Base-by-base conservation (phyloP, 2,888 invertebrate species). In the Alloplasta piceator region DNA sequence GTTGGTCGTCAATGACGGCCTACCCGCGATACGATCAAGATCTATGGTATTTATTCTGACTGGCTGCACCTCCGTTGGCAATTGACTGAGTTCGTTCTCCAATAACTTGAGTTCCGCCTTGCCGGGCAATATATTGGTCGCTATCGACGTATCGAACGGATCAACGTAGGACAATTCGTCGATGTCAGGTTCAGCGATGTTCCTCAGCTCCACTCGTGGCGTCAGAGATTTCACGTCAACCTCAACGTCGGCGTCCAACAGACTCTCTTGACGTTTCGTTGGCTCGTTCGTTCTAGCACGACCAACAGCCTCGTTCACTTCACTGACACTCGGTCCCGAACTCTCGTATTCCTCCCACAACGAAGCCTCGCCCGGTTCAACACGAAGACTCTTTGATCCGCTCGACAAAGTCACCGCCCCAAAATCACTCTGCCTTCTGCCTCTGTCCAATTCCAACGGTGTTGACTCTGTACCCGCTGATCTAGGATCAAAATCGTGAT, bases 131-230 rank as follows among this genome's bases (percentile, higher is more conserved):
- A 97, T 95, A 88, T 96, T 95, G 76, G 93, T 94, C 0, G 97
- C 97, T 86, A 96, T 96, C 0, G 97, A 96, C 0, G 98, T 98
- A 89, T 98, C 98, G 90, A 98, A 98, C 0, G 98, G 98, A 93
- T 97, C 97, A 6, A 93, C 91, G 85, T 95, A 93, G 3, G 91
- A 90, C 36, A 93, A 93, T 77, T 93, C 93, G 66, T 92, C 88
- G 43, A 91, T 89, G 38, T 92, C 89, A 38, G 26, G 26, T 26
- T 92, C 89, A 1, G 90, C 89, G 63, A 90, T 86, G 48, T 89
- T 88, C 55, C 89, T 94, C 75, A 91, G 86, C 16, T 95, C 92
- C 71, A 94, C 92, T 4, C 93, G 93, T 0, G 95, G 94, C 0
- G 96, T 96, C 60, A 97, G 89, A 66, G 96, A 96, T 91, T 96